Base-by-base conservation (phyloP, 2,113 vertebrate genomes). In the Heliornis fulica region DNA sequence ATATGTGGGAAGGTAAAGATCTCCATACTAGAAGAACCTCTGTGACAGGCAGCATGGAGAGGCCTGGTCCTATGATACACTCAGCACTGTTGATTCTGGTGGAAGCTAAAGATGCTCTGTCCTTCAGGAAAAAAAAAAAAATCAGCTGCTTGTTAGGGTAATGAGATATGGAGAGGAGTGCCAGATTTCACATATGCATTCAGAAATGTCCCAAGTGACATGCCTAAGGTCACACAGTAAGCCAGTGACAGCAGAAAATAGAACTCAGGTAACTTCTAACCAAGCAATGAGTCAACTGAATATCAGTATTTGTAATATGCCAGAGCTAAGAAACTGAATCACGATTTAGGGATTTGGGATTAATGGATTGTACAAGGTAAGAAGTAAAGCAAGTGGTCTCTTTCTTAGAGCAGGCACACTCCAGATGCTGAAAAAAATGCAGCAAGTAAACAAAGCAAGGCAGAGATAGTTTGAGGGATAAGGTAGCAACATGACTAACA, bases 401-500 rank as follows among this genome's bases (percentile, higher is more conserved):
- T 83, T 72, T 54, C 59, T 17, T 81, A 85, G n/a, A 88, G 36
- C 26, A 84, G 41, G 51, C 64, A n/a, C 8, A 3, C 36, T 94
- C 87, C 79, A 90, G 82, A 77, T 92, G 88, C 90, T 86, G 46
- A 61, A 59, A 68, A 85, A 72, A 61, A 50, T 11, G 59, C 31
- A 91, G 75, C 82, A 93, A 77, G 82, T 83, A 93, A 87, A 95
- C 66, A 96, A 65, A 92, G 51, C 64, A 80, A 86, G 86, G 72
- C 72, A 95, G 93, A 83, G 83, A 8, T 66, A 77, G 31, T n/a
- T 91, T 89, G 78, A 92, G 91, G 81, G 72, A 76, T 75, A 95
- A 89, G 65, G 91, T 94, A 94, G 54, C 91, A 78, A 94, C 77
- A 84, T 68, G 87, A 94, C 89, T 94, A 96, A 82, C 83, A 87